Base-by-base conservation (phyloP, 1,140 invertebrate species). In the Pygmarrhopalites habei region DNA sequence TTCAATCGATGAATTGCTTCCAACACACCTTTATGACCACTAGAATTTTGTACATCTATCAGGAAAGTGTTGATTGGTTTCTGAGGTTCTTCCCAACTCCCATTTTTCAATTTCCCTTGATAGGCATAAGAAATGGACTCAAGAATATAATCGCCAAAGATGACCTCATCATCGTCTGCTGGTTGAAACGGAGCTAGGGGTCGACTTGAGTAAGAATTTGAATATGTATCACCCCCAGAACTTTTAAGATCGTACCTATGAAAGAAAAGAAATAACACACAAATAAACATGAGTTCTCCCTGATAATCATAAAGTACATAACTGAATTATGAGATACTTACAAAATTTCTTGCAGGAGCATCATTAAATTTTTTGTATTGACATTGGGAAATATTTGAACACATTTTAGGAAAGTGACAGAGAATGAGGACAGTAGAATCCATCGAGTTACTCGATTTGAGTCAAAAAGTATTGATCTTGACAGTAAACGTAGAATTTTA, bases 261-360 rank as follows among this genome's bases (percentile, higher is more conserved):
- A n/a, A n/a, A n/a, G n/a, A n/a, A n/a, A n/a, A n/a, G n/a, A n/a
- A n/a, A n/a, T n/a, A n/a, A n/a, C n/a, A n/a, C n/a, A n/a, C n/a
- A n/a, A n/a, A n/a, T n/a, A n/a, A n/a, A n/a, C n/a, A n/a, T n/a
- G n/a, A n/a, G n/a, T n/a, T n/a, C n/a, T n/a, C n/a, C n/a, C n/a
- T n/a, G n/a, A n/a, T n/a, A n/a, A n/a, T n/a, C n/a, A n/a, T n/a
- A n/a, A n/a, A n/a, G n/a, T n/a, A n/a, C n/a, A n/a, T n/a, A n/a
- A n/a, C n/a, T n/a, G n/a, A n/a, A n/a, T n/a, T n/a, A n/a, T n/a
- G n/a, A n/a, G n/a, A n/a, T n/a, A n/a, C n/a, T n/a, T n/a, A n/a
- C 3, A 70, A 46, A 17, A 70, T 39, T 58, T 67, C 69, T 57
- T 70, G 62, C 7, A 70, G n/a, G 30, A 30, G 39, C 39, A 66